Conservation (phyloP, 2,113 vertebrate genomes). For the Oriolus oriolus region DNA sequence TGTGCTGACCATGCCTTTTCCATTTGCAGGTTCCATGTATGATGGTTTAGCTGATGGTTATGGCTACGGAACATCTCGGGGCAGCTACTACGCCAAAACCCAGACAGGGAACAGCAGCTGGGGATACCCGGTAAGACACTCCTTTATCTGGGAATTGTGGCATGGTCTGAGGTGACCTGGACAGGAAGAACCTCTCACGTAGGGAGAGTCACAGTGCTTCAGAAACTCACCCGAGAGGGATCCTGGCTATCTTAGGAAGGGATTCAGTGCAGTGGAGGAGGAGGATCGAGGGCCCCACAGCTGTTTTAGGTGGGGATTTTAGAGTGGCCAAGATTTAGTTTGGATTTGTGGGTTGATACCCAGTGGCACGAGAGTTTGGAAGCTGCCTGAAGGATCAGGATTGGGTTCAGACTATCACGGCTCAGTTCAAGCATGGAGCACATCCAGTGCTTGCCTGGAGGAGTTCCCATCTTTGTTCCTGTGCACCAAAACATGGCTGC, state of each 20-base stretch:
- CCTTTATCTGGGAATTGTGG: background rate
- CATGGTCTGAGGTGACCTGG: background rate
- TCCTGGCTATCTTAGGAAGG: background rate
- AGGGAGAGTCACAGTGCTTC: background rate
- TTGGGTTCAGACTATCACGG: background rate
- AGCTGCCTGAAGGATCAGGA: background rate
- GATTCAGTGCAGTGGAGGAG: background rate
- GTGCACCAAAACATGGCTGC: background rate
- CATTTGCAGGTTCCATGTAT: slow-evolving; percentile 71
- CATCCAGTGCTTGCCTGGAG: background rate
- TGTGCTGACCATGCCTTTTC: background rate
- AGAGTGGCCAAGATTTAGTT: background rate
- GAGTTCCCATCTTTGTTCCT: background rate
- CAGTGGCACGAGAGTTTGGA: background rate
- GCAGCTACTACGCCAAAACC: slow-evolving; percentile 74
- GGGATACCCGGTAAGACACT: slow-evolving; percentile 75
- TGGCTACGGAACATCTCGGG: slow-evolving; percentile 69
- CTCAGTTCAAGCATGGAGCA: background rate
- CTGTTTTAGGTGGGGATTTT: background rate
- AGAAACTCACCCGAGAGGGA: accelerated
- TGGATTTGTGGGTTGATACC: background rate
- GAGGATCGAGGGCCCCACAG: accelerated
- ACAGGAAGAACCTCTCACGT: background rate
- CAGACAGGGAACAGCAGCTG: slow-evolving; percentile 70
- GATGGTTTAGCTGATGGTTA: slow-evolving; percentile 73